Evolutionary conservation across 2,888 invertebrate genomes (phyloP).

Genomic region (Plagodis pulveraria): DNA sequence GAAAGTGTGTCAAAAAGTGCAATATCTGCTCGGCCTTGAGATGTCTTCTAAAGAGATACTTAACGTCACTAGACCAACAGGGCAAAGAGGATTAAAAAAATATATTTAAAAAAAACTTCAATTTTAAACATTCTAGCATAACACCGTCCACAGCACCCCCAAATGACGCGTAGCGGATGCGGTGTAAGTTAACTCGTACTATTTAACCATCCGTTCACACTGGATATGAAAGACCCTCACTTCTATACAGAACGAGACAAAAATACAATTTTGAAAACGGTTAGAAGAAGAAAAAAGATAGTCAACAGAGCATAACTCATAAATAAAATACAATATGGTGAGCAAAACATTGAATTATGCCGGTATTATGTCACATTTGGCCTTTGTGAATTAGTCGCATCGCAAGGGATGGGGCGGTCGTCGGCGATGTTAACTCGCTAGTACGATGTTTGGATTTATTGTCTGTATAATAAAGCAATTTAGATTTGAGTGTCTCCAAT

Average conservation of each 20-base stretch:
- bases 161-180: slow-evolving; percentile 80
- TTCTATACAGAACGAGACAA: slow-evolving; percentile 55
- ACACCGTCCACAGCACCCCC: slow-evolving; percentile 66
- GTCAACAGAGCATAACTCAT: slow-evolving; percentile 81
- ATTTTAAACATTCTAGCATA: slow-evolving; percentile 43
- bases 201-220: slow-evolving; percentile 83
- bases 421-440: slow-evolving; percentile 65
- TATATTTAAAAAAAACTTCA: background rate
- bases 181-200: slow-evolving; percentile 83
- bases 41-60: background rate
- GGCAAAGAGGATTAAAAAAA: too few species aligned
- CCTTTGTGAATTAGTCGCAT: slow-evolving; percentile 82
- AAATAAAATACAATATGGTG: slow-evolving; percentile 86
- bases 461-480: slow-evolving; percentile 44
- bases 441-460: slow-evolving; percentile 62
- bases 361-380: slow-evolving; percentile 85
- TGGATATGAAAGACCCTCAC: slow-evolving; percentile 73
- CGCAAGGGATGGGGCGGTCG: slow-evolving; percentile 72
- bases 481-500: slow-evolving; percentile 29
- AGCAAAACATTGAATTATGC: slow-evolving; percentile 86
- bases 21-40: too few species aligned
- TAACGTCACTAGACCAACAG: too few species aligned
- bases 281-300: slow-evolving; percentile 57
- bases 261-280: slow-evolving; percentile 39
- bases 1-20: too few species aligned